Base-by-base conservation (phyloP, 2,797 vertebrate species). In the Microtus obscurus region DNA sequence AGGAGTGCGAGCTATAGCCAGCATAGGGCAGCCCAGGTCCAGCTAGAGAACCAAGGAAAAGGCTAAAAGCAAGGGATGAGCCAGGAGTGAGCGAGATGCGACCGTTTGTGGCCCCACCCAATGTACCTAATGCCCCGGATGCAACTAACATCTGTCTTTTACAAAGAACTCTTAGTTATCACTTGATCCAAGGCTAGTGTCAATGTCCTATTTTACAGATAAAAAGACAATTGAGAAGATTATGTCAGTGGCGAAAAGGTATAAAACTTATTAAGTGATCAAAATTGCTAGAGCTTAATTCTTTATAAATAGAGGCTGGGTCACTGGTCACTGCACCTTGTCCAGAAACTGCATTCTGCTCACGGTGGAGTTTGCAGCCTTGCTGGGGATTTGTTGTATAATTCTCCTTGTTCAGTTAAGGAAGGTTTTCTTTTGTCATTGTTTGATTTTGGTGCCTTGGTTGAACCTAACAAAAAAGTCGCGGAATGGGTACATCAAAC, bases 181-280 rank as follows among this genome's bases (percentile, higher is more conserved):
- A 90, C 45, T 59, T 34, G 40, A 92, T 78, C 63, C 80, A 69
- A 85, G 40, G 59, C 53, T 56, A 69, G 21, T 59, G 12, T 16
- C 89, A 63, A 67, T 79, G 53, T 94, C 67, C 63, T 94, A n/a
- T 77, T 92, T 95, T 74, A 92, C 56, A 91, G 43, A 95, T 56
- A 59, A 93, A 83, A 65, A 34, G 10, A 65, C 23, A 43, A 89
- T 78, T 19, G 11, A 79, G 92, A 85, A 73, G 80, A 94, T 80
- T 56, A 94, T 82, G 27, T 80, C 73, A 45, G 3, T 56, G 71
- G 56, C 40, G 95, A 95, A 92, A 86, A 96, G 80, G 81, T 76
- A 93, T 48, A 90, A 87, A 95, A 85, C 12, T 53, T 85, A 71
- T 88, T 92, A 95, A 88, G 86, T 9, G 7, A 40, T 83, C 19